A percentile compares a stretch with the other conserved stretches of the same genome.
Evolutionary conservation across 2,888 invertebrate species (phyloP).

Genomic region (Ferdinandea cuprea): DNA sequence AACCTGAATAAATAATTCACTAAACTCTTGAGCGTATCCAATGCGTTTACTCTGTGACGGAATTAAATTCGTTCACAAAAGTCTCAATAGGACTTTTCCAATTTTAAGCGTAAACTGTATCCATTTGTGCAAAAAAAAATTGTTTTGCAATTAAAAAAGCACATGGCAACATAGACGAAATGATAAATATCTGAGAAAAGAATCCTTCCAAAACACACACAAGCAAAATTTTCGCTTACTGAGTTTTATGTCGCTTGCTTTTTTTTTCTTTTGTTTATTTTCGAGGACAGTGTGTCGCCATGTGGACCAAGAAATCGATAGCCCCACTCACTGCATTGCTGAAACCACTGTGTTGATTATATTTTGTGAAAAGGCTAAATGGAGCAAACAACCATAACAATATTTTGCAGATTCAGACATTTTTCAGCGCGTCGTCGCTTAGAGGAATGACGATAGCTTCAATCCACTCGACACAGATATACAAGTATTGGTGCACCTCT

Average conservation of each 20-base stretch:
- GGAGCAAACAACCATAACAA: slow-evolving; percentile 2
- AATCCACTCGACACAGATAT: slow-evolving; percentile 46
- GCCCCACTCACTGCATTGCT: slow-evolving; percentile 8
- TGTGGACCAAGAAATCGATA: slow-evolving; percentile 41
- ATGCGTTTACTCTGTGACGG: no score
- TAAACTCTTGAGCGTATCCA: no score
- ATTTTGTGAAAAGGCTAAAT: slow-evolving; percentile 7
- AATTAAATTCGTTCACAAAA: no score
- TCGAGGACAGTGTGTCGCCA: slow-evolving; percentile 7
- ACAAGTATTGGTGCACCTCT: neutral
- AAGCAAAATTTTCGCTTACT: neutral
- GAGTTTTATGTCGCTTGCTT: neutral
- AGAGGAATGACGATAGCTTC: neutral
- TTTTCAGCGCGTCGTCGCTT: slow-evolving; percentile 4
- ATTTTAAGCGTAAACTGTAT: no score
- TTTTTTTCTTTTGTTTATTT: slow-evolving; percentile 3
- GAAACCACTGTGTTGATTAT: slow-evolving; percentile 31
- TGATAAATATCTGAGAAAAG: neutral
- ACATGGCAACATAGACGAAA: neutral
- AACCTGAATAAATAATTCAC: no score
- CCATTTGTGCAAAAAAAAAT: neutral
- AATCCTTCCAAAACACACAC: slow-evolving; percentile 11
- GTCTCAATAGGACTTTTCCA: no score
- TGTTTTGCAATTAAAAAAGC: neutral
- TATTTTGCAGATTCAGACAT: slow-evolving; percentile 33